phyloP scores from a whole-genome alignment of 2,888 invertebrate genomes.

The Aleiodes testaceus region DNA sequence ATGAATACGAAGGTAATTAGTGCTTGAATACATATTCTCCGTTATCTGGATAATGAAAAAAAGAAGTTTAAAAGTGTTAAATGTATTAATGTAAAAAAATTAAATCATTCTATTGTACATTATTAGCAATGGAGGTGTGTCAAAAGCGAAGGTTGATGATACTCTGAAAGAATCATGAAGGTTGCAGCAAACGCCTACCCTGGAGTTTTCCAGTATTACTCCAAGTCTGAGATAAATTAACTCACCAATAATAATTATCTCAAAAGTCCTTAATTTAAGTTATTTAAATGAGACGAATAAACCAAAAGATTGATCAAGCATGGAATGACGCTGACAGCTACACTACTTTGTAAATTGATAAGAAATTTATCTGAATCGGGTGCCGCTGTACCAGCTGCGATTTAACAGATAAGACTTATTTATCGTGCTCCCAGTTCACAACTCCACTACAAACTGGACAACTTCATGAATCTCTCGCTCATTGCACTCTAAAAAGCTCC shows the following conservation, averaged over 20 bases:
- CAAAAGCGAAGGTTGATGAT: conserved; percentile 33
- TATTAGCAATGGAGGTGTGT: conserved; percentile 13
- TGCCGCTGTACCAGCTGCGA: too few relatives aligned
- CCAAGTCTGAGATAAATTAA: not conserved
- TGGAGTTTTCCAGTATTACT: too few relatives aligned
- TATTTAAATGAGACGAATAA: not conserved
- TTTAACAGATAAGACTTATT: too few relatives aligned
- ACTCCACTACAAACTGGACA: not conserved
- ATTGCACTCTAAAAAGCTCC: not conserved
- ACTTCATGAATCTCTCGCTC: not conserved
- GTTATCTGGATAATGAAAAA: not conserved
- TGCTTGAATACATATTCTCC: too few relatives aligned
- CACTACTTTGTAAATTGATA: too few relatives aligned
- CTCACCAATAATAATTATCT: not conserved
- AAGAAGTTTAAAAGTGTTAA: conserved; percentile 1
- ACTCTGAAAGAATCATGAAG: not conserved
- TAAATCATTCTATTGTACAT: not conserved
- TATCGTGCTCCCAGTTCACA: not conserved
- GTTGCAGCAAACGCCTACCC: not conserved
- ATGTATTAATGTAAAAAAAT: not conserved
- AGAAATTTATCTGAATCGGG: too few relatives aligned
- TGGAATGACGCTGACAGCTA: too few relatives aligned
- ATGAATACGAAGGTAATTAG: conserved; percentile 2
- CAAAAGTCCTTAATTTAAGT: not conserved
- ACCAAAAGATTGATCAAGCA: not conserved